These are phyloP conservation scores for Cathartes aura DNA, from an alignment of 2,113 vertebrate species.

Conservation along the genomic window DNA sequence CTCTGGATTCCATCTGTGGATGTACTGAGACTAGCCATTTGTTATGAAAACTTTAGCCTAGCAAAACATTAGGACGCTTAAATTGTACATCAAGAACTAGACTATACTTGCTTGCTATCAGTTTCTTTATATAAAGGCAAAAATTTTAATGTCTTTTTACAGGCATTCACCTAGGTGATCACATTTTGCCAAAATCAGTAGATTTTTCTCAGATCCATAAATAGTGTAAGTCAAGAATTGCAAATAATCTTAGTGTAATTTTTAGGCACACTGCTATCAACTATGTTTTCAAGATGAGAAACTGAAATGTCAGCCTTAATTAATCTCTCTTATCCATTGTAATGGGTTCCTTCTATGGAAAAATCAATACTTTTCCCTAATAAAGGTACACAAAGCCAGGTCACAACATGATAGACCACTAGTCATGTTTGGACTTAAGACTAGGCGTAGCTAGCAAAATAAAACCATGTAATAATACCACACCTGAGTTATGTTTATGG, in stretches of 20 bases:
- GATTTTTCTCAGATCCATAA: not conserved
- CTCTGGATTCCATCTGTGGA: not conserved
- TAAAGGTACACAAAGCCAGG: not conserved
- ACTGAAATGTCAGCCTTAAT: not conserved
- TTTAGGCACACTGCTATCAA: not conserved
- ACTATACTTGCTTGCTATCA: not conserved
- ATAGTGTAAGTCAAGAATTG: not conserved
- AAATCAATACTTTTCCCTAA: not conserved
- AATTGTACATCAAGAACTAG: not conserved
- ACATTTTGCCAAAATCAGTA: not conserved
- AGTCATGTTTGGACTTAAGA: not conserved
- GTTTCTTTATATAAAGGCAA: not conserved
- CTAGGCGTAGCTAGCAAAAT: not conserved
- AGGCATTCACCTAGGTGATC: not conserved
- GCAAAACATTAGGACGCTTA: not conserved
- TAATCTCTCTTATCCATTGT: not conserved
- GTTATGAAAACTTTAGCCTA: not conserved
- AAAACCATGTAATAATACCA: not conserved
- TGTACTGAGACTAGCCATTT: not conserved
- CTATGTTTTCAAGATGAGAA: not conserved
- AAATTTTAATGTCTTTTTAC: not conserved
- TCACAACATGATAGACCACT: not conserved
- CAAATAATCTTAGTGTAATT: not conserved
- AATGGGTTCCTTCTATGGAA: not conserved
- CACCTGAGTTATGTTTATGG: not conserved